Conservation (phyloP, 2,888 invertebrate species). For the Cantharis lateralis region DNA sequence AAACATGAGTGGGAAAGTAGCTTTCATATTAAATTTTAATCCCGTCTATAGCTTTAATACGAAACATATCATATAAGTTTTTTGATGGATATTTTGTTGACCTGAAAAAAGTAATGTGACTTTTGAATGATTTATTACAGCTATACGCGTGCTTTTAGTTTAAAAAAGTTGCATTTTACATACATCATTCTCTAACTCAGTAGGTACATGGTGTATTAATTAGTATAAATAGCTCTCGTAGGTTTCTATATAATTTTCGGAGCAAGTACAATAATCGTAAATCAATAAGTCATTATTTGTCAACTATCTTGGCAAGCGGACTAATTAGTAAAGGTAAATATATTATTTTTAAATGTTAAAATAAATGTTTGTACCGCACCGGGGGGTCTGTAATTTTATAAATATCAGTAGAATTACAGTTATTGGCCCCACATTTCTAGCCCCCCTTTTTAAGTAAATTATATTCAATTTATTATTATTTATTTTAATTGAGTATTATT, state of each 20-base stretch:
- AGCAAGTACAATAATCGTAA: background rate
- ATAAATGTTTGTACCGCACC: too few relatives aligned
- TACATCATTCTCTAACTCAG: background rate
- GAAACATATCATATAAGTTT: background rate
- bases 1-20: background rate
- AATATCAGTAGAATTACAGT: too few relatives aligned
- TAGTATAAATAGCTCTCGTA: too few relatives aligned
- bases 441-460: too few relatives aligned
- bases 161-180: background rate
- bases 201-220: background rate
- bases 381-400: too few relatives aligned
- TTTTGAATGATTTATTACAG: background rate
- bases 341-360: too few relatives aligned
- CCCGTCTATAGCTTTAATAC: background rate
- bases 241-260: too few relatives aligned
- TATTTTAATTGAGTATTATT: too few relatives aligned
- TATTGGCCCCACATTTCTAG: too few relatives aligned
- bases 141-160: background rate
- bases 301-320: background rate
- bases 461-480: too few relatives aligned
- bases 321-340: background rate
- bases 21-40: background rate
- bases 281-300: background rate
- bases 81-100: background rate
- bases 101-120: background rate